Conservation (phyloP, 2,113 vertebrate genomes). For the Salvelinus fontinalis region DNA sequence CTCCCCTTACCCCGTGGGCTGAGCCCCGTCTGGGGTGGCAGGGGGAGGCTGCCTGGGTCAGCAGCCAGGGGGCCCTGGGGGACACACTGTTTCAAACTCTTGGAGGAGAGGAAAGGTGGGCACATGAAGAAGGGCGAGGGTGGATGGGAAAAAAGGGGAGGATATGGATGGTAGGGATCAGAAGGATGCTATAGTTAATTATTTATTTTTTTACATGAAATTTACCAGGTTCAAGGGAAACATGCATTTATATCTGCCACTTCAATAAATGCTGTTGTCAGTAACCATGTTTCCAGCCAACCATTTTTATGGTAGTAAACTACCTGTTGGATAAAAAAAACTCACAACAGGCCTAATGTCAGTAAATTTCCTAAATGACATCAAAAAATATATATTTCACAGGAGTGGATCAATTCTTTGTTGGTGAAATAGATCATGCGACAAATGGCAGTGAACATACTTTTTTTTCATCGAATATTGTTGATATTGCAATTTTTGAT, state of each 20-base stretch:
- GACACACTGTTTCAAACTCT: constrained; percentile 46
- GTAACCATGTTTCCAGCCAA: no score
- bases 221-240: not conserved
- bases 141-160: not conserved
- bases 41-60: constrained; percentile 53
- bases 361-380: no score
- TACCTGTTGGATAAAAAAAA: no score
- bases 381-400: no score
- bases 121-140: not conserved
- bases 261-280: no score
- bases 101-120: not conserved
- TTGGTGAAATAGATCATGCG: no score
- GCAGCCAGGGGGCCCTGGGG: constrained; percentile 12
- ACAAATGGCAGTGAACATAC: no score
- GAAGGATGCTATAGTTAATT: constrained; percentile 1
- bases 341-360: no score
- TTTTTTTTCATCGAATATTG: no score
- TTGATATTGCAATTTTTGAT: no score
- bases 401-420: no score
- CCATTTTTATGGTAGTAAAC: no score
- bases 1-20: constrained; percentile 64
- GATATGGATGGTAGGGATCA: not conserved
- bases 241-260: not conserved
- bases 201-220: not conserved
- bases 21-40: constrained; percentile 49